Percentiles rank a stretch among this genome's conserved stretches.
phyloP scores from a whole-genome alignment of 37 sponge, comb jelly and placozoan species.

The Chondrosia reniformis region DNA sequence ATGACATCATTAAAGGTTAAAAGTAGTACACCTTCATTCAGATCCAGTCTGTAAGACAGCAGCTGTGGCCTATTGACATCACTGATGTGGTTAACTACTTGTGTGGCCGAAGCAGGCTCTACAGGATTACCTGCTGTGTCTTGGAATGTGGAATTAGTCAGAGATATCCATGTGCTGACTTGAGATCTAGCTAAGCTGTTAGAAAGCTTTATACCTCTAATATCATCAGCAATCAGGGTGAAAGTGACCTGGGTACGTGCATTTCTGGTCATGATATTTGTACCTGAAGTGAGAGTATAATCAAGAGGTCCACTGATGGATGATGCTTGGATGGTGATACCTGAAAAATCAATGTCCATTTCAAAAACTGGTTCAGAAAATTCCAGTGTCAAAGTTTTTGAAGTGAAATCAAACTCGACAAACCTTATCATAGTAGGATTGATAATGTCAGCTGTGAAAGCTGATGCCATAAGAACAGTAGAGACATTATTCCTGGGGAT shows the following conservation, averaged over 20 bases:
- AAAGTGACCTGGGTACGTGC: constrained; percentile 48
- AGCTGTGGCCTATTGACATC: constrained; percentile 75
- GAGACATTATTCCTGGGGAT: constrained; percentile 23
- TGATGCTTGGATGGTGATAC: constrained; percentile 49
- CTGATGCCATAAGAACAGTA: constrained; percentile 26
- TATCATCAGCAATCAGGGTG: constrained; percentile 64
- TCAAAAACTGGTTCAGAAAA: constrained; percentile 83
- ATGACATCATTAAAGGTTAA: constrained; percentile 89
- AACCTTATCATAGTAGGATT: constrained; percentile 51
- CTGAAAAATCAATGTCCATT: constrained; percentile 56
- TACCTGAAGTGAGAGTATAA: constrained; percentile 62
- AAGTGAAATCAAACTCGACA: constrained; percentile 65
- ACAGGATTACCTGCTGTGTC: constrained; percentile 74
- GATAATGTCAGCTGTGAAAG: constrained; percentile 61
- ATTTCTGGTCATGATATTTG: constrained; percentile 18
- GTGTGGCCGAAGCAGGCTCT: constrained; percentile 22
- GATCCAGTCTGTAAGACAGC: constrained; percentile 49
- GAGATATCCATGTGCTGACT: constrained; percentile 43
- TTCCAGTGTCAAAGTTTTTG: constrained; percentile 40
- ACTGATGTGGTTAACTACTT: constrained; percentile 26
- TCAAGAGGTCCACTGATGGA: constrained; percentile 9
- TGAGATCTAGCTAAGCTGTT: constrained; percentile 49
- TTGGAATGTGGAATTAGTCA: constrained; percentile 33
- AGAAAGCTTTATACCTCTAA: constrained; percentile 62
- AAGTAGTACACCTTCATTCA: constrained; percentile 49